Evolutionary conservation across 2,113 vertebrate genomes (phyloP).

Genomic region (Chaetorhynchus papuensis): DNA sequence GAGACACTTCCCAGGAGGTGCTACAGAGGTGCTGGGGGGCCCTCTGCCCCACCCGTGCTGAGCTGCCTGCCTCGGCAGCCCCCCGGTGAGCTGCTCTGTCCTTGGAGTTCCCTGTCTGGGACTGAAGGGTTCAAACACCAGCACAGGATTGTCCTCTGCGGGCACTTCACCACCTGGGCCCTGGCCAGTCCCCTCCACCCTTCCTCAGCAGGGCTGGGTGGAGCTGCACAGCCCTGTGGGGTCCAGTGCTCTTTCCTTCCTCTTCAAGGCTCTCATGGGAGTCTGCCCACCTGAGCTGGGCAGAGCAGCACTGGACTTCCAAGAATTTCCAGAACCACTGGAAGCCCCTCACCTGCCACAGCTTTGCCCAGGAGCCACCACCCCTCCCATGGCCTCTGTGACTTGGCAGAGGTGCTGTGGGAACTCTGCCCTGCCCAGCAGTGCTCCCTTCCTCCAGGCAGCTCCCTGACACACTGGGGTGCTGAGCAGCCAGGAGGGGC

Average conservation of each 20-base stretch:
- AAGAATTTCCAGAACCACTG: background rate
- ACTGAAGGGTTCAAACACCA: background rate
- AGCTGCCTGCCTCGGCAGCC: background rate
- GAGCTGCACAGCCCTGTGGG: background rate
- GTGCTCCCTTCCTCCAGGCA: background rate
- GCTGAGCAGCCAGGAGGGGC: background rate
- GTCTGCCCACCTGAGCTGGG: background rate
- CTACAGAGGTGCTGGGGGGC: background rate
- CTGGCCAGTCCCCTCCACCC: background rate
- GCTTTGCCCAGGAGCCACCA: background rate
- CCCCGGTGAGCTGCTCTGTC: background rate
- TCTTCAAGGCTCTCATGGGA: background rate
- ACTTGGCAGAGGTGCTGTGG: background rate
- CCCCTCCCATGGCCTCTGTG: rapidly evolving
- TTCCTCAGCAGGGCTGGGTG: background rate
- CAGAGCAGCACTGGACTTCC: background rate
- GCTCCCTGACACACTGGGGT: background rate
- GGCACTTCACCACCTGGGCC: background rate
- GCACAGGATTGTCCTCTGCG: background rate
- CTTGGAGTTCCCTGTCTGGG: background rate
- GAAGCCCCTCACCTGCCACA: background rate
- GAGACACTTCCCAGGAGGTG: background rate
- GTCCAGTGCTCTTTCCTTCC: background rate
- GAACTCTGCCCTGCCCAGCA: background rate
- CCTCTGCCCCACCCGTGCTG: background rate